Conservation (phyloP, 2,888 invertebrate species). For the Syrista parreyssii region DNA sequence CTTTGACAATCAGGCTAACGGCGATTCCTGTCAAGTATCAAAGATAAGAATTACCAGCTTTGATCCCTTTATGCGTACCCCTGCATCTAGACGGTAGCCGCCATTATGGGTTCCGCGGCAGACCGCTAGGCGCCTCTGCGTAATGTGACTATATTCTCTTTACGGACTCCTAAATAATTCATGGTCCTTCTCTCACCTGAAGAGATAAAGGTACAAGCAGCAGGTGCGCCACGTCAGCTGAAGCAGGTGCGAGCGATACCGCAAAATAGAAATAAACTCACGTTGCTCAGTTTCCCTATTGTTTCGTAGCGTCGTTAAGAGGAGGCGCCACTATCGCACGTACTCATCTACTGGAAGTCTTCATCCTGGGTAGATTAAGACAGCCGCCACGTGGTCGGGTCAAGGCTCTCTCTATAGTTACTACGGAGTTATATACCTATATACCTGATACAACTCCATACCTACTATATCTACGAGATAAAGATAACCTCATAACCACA, state of each 20-base stretch:
- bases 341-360: neutral
- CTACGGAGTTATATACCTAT: neutral
- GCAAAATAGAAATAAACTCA: neutral
- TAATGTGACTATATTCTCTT: neutral
- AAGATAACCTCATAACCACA: neutral
- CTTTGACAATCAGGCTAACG: neutral
- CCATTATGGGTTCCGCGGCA: neutral
- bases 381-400: neutral
- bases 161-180: constrained; percentile 44
- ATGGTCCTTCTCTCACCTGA: constrained; percentile 22
- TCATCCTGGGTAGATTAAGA: neutral
- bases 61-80: neutral
- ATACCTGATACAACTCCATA: neutral
- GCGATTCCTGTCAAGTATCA: neutral
- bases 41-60: neutral
- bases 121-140: neutral
- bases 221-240: constrained; percentile 25
- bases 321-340: neutral
- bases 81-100: neutral
- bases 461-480: neutral
- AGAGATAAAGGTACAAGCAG: constrained; percentile 11
- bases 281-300: neutral
- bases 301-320: neutral
- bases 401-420: neutral
- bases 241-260: neutral